Evolutionary conservation across 2,888 invertebrate genomes (phyloP).

Genomic region (Melinopterus prodromus): DNA sequence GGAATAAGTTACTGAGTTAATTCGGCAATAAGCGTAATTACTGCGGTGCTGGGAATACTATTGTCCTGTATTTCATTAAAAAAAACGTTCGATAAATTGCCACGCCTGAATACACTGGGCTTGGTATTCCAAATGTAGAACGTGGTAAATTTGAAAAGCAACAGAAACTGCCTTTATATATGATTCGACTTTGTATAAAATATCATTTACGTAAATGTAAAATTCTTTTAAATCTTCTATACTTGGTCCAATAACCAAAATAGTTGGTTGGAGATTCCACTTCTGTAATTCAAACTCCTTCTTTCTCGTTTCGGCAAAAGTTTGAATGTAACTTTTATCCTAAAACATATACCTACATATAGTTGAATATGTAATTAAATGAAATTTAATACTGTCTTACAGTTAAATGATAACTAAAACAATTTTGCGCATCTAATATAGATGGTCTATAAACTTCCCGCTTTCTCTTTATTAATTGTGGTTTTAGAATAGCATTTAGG

Average conservation of each 20-base stretch:
- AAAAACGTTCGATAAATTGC: slow-evolving; percentile 12
- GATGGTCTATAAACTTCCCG: background rate
- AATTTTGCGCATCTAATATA: background rate
- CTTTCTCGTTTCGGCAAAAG: background rate
- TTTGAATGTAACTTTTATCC: slow-evolving; percentile 19
- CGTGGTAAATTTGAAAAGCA: slow-evolving; percentile 10
- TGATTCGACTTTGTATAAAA: slow-evolving; percentile 9
- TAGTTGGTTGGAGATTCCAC: slow-evolving; percentile 8
- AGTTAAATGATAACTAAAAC: background rate
- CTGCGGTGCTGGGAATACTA: background rate
- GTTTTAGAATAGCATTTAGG: background rate
- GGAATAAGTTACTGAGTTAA: too few species aligned
- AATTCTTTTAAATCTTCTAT: slow-evolving; percentile 10
- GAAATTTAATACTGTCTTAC: background rate
- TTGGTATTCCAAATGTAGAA: slow-evolving; percentile 13
- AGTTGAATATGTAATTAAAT: background rate
- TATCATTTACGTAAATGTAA: slow-evolving; percentile 8
- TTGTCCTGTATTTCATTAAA: slow-evolving; percentile 8
- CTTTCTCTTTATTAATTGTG: background rate
- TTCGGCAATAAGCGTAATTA: too few species aligned
- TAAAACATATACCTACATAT: slow-evolving; percentile 11
- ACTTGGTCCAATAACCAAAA: slow-evolving; percentile 15
- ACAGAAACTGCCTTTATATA: slow-evolving; percentile 10
- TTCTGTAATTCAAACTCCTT: slow-evolving; percentile 11
- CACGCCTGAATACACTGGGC: slow-evolving; percentile 13